Evolutionary conservation across 2,888 invertebrate species (phyloP), one percentile per base, ranked within the genome.

Genomic region (Eucriotettix oculatus): DNA sequence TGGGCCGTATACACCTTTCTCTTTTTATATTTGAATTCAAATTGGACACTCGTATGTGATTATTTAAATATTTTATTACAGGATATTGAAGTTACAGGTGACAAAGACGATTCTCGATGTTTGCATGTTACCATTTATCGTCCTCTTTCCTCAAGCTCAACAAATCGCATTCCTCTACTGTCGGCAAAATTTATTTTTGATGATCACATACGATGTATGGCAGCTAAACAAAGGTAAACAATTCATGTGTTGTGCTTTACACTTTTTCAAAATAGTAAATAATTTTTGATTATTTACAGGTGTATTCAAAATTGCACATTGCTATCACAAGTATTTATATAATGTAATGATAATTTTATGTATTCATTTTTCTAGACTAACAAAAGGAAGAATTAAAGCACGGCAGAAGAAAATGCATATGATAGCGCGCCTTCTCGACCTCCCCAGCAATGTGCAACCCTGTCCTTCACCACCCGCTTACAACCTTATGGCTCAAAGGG

Each of bases 121-220:
- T 80, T 99, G 29, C 94, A 96, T 70, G 83, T 99, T 58, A 93
- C 93, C 0, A 89, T 97, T 43, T 93, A 96, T 74, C 86, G 90
- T 67, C 89, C 89, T 1, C 77, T 80, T 58, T 76, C 77, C n/a
- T 76, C 77, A 62, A 70, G 72, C 61, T 80, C 84, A 0, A 76
- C 84, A 40, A 86, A 86, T 60, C 78, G 87, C 56, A 82, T 87
- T 0, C 88, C 92, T 1, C 73, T 93, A n/a, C 75, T 95, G 10
- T 83, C 89, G 7, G 91, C 94, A 11, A 93, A 90, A 74, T 97
- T 99, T 74, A 83, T 97, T 63, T 99, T 99, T 72, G 98, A 99
- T 71, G 99, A 99, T 76, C 97, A 98, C 71, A 99, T 99, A 66
- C 81, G 98, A 42, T 98, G 97, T 71, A 96, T 98, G 96, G 97